phyloP scores from a whole-genome alignment of 2,888 invertebrate species.

The Erpobdella octoculata region DNA sequence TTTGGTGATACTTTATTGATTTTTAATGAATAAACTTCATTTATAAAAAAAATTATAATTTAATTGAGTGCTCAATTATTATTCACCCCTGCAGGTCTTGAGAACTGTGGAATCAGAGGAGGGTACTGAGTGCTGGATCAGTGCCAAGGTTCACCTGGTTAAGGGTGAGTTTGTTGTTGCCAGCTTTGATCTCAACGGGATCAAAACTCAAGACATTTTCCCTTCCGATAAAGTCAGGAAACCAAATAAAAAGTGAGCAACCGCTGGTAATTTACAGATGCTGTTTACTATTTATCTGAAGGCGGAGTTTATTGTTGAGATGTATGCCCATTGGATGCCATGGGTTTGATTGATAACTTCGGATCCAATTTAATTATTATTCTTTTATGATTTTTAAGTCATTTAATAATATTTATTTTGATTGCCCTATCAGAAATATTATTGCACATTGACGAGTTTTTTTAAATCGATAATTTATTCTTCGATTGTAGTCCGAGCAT shows the following conservation, averaged over 20 bases:
- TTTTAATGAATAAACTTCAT: too few species aligned
- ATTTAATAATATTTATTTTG: not conserved
- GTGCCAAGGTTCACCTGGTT: slow-evolving; percentile 86
- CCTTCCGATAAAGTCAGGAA: slow-evolving; percentile 76
- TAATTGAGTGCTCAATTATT: too few species aligned
- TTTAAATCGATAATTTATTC: not conserved
- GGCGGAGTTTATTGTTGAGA: not conserved
- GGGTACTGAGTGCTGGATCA: slow-evolving; percentile 84
- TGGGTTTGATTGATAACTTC: too few species aligned
- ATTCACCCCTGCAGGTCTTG: slow-evolving; percentile 62
- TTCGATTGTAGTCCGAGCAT: slow-evolving; percentile 61
- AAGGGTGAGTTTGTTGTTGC: slow-evolving; percentile 88
- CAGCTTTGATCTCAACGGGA: slow-evolving; percentile 82
- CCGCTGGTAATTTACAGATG: slow-evolving; percentile 14
- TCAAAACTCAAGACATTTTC: slow-evolving; percentile 85
- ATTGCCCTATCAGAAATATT: not conserved
- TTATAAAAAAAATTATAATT: too few species aligned
- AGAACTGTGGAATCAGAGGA: slow-evolving; percentile 81
- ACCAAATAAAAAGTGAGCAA: slow-evolving; percentile 66
- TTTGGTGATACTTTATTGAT: not conserved
- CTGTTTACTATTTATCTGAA: not conserved
- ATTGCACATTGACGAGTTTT: not conserved
- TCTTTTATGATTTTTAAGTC: not conserved
- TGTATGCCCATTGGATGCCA: too few species aligned
- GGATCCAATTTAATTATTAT: too few species aligned